A percentile compares a stretch with the other conserved stretches of the same genome.
Conservation (phyloP, 2,888 invertebrate species). For the Punctoribates punctum region DNA sequence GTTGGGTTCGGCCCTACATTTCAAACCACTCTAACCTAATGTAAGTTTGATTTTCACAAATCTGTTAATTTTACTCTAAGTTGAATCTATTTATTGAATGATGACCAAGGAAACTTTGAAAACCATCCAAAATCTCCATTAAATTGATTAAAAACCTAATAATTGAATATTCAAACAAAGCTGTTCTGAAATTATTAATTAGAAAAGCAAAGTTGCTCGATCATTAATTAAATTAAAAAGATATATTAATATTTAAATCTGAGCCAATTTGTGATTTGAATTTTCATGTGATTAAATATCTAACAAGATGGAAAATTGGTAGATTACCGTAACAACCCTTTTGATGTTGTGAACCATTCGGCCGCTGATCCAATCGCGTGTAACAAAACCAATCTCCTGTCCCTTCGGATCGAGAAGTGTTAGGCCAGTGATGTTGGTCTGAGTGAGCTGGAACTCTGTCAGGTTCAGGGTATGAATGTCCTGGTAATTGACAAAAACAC, state of each 20-base stretch:
- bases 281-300: not conserved
- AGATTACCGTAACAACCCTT: constrained; percentile 11
- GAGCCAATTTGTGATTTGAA: not conserved
- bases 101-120: too few relatives aligned
- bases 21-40: too few relatives aligned
- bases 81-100: too few relatives aligned
- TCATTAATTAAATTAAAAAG: too few relatives aligned
- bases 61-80: too few relatives aligned
- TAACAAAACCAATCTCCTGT: constrained; percentile 33
- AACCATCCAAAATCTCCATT: too few relatives aligned
- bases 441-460: constrained; percentile 41
- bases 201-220: too few relatives aligned
- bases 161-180: too few relatives aligned
- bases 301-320: not conserved
- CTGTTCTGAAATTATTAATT: too few relatives aligned
- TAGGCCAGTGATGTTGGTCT: constrained; percentile 46
- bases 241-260: not conserved
- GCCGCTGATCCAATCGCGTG: constrained; percentile 20
- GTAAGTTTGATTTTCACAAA: too few relatives aligned
- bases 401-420: constrained; percentile 44
- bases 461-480: constrained; percentile 46
- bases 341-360: not conserved
- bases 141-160: too few relatives aligned
- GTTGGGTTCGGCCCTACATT: too few relatives aligned
- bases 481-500: constrained; percentile 34